Evolutionary conservation across 1,140 invertebrate species (phyloP), one percentile per base, ranked within the genome.

Genomic region (Frieseomelitta varia): DNA sequence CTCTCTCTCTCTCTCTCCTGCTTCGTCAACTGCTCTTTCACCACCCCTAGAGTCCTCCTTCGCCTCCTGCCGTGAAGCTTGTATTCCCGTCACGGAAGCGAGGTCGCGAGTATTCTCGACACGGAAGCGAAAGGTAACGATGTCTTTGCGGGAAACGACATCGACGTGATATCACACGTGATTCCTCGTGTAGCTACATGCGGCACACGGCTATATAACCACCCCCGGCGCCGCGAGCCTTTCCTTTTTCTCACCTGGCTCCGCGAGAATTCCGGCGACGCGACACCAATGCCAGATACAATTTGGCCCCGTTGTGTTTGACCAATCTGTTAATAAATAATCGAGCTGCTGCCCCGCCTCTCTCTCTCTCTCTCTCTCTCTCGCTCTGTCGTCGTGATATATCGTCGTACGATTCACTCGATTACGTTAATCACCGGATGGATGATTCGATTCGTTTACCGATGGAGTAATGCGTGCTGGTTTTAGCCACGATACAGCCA

Each of bases 141-240:
- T 86, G 85, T 86, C 85, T 86, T 86, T 86, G 81, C 81, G 85
- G 85, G 67, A 83, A 83, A 77, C 73, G 85, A 76, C 80, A 86
- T 86, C 81, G 85, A 82, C 81, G 80, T 83, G 81, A 86, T 86
- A 86, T 83, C 81, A 86, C 85, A 77, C 85, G 85, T 86, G 81
- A 83, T 86, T 86, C 74, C 34, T 24, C 14, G 61, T 76, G 81
- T 83, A 73, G 61, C 67, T 68, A 80, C 82, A 80, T 73, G 73
- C 71, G n/a, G 81, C 58, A 55, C 76, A 82, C 51, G 39, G 47
- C 56, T 53, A 61, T 24, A 55, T 47, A 47, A 47, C 39, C 8
- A 47, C 39, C 39, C 39, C 6, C 8, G 6, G 39, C 56, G 21
- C 71, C 12, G 34, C 30, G 12, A 58, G 51, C 17, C 69, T 76